A percentile compares a stretch with the other conserved stretches of the same genome.
phyloP scores from a whole-genome alignment of 2,888 invertebrate species.

The Sipha maydis region DNA sequence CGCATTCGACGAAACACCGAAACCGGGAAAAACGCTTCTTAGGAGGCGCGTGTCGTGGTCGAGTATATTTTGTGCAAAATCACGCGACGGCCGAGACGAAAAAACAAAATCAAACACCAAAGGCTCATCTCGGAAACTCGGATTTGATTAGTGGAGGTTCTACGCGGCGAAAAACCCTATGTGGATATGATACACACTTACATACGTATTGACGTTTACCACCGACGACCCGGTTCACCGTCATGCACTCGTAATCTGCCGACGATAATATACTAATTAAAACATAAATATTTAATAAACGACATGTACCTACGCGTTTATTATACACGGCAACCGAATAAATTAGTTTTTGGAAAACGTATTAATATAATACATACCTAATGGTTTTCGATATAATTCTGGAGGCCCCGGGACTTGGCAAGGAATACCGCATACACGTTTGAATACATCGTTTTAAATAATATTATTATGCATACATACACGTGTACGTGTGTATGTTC shows the following conservation, averaged over 20 bases:
- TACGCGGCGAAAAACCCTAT: too few relatives aligned
- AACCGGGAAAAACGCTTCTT: too few relatives aligned
- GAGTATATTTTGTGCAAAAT: too few relatives aligned
- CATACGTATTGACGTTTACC: too few relatives aligned
- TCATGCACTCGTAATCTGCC: not conserved
- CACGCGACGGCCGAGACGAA: too few relatives aligned
- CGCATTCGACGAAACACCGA: too few relatives aligned
- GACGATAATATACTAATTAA: constrained; percentile 28
- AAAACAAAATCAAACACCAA: too few relatives aligned
- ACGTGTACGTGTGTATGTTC: constrained; percentile 19
- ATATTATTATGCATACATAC: not conserved
- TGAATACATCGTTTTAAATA: not conserved
- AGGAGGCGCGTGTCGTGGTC: too few relatives aligned
- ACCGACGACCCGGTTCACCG: too few relatives aligned
- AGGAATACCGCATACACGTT: not conserved
- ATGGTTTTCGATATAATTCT: constrained; percentile 1
- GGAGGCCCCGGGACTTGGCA: not conserved
- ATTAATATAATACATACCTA: not conserved
- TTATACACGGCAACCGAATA: not conserved
- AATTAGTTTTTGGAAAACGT: constrained; percentile 42
- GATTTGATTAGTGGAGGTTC: too few relatives aligned
- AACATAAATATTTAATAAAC: not conserved
- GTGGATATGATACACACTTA: too few relatives aligned
- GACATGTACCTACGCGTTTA: not conserved
- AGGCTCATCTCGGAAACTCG: too few relatives aligned